Conservation (phyloP, 2,113 vertebrate genomes). For the Cololabis saira region DNA sequence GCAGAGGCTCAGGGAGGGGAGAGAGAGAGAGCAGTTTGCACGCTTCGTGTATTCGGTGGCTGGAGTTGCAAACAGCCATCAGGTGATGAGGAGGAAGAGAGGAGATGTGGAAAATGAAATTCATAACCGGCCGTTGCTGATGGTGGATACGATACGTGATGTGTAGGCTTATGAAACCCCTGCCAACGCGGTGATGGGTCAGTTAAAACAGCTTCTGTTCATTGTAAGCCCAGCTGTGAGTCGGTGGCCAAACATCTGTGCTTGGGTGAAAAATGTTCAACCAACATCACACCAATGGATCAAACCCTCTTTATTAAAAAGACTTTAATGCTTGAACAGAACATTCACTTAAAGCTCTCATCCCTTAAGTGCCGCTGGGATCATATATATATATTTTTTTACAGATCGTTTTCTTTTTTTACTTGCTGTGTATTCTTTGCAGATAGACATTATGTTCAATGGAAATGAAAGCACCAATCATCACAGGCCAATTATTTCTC, state of each 20-base stretch:
- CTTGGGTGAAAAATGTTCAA: constrained; percentile 21
- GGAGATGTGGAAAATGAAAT: constrained; percentile 38
- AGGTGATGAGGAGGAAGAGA: constrained; percentile 25
- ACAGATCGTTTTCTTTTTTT: too few species aligned
- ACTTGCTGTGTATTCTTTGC: too few species aligned
- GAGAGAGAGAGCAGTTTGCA: constrained; percentile 51
- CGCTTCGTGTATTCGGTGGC: constrained; percentile 35
- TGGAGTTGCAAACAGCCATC: constrained; percentile 62
- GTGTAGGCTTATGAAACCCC: constrained; percentile 48
- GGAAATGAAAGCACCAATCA: too few species aligned
- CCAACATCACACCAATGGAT: constrained; percentile 29
- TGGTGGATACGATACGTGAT: constrained; percentile 45
- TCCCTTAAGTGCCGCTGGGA: not conserved
- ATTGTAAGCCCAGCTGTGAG: constrained; percentile 24
- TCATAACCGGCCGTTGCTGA: constrained; percentile 45
- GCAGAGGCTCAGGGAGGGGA: constrained; percentile 27
- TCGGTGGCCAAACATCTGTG: constrained; percentile 9
- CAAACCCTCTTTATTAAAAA: constrained; percentile 22
- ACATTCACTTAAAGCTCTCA: constrained; percentile 20
- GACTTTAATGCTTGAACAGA: constrained; percentile 29
- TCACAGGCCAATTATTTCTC: too few species aligned
- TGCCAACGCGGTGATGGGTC: constrained; percentile 45
- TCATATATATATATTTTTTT: not conserved
- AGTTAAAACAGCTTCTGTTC: constrained; percentile 17
- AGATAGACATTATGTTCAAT: too few species aligned